Conservation (phyloP, 2,888 invertebrate species). For the Gastracanthus pulcherrimus region DNA sequence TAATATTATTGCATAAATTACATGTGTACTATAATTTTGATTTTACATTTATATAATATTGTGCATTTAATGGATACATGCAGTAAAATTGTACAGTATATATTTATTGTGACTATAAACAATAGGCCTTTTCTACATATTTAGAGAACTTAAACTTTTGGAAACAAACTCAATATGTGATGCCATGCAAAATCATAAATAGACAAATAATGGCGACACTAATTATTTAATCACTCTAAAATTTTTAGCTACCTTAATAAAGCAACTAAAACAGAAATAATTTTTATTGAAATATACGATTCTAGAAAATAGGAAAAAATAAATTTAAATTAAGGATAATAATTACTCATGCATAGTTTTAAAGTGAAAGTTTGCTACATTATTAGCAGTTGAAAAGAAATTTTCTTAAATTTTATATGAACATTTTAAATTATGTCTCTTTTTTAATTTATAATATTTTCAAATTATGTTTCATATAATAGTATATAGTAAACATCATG, state of each 20-base stretch:
- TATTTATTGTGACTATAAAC: not conserved
- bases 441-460: no score
- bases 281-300: not conserved
- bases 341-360: not conserved
- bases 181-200: conserved; percentile 38
- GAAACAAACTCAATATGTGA: conserved; percentile 20
- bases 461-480: no score
- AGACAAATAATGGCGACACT: not conserved
- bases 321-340: not conserved
- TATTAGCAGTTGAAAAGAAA: not conserved
- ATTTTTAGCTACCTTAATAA: not conserved
- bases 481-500: no score
- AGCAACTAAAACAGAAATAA: conserved; percentile 2
- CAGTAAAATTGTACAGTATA: not conserved
- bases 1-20: conserved; percentile 4
- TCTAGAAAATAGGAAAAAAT: not conserved
- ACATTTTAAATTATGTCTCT: not conserved
- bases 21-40: not conserved
- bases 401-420: not conserved
- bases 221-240: conserved; percentile 2
- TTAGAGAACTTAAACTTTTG: conserved; percentile 3
- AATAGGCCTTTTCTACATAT: not conserved
- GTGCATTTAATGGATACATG: not conserved
- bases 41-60: no score
- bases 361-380: not conserved